phyloP scores from a whole-genome alignment of 1,140 invertebrate genomes.

The Adelges cooleyi region DNA sequence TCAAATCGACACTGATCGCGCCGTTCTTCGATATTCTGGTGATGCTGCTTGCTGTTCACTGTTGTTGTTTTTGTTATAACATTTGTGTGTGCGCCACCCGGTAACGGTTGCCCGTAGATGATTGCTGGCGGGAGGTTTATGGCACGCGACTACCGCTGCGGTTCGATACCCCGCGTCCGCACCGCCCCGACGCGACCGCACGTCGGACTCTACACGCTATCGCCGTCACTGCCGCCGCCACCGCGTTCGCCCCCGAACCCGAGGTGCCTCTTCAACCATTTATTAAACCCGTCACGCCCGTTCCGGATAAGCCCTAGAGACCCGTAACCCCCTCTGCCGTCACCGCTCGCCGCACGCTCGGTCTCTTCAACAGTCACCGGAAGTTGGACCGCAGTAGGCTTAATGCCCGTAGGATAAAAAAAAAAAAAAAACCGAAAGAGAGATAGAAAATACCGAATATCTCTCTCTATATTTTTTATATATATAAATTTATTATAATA shows the following conservation, averaged over 20 bases:
- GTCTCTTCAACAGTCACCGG: constrained; percentile 7
- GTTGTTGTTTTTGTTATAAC: neutral
- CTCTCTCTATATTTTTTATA: no score
- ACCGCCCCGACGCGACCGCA: neutral
- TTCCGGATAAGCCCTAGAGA: constrained; percentile 28
- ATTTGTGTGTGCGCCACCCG: constrained; percentile 5
- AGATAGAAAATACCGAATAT: constrained; percentile 7
- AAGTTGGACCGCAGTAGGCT: constrained; percentile 28
- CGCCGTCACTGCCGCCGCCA: constrained; percentile 22
- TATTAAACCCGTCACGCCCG: constrained; percentile 29
- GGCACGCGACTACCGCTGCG: constrained; percentile 28
- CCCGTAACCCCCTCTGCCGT: constrained; percentile 18
- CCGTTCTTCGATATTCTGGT: no score
- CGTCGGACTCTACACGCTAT: constrained; percentile 22
- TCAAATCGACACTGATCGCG: no score
- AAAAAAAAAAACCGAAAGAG: constrained; percentile 9
- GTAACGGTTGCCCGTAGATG: constrained; percentile 22
- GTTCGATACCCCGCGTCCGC: constrained; percentile 23
- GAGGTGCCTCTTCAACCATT: constrained; percentile 29
- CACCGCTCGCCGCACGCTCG: neutral
- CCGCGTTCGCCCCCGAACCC: constrained; percentile 9
- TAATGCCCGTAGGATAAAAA: constrained; percentile 24
- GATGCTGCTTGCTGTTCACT: no score
- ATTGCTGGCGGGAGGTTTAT: constrained; percentile 29
- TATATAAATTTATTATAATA: no score